Percentiles rank a stretch among this genome's conserved stretches.
Conservation (phyloP, 2,797 vertebrate genomes). For the Loris lydekkerianus region DNA sequence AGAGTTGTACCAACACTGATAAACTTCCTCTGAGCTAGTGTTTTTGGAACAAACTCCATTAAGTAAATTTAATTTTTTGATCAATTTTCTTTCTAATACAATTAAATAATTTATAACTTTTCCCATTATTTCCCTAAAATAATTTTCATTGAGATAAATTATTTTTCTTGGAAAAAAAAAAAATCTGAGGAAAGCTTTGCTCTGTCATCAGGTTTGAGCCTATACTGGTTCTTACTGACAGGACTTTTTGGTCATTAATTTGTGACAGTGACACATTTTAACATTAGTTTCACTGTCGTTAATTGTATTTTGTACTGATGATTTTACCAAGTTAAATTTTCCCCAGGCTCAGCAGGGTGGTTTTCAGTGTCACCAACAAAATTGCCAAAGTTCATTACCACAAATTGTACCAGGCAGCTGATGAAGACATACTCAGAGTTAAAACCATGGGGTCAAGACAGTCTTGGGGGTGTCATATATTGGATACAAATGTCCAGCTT, state of each 20-base stretch:
- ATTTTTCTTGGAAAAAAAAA: conserved; percentile 10
- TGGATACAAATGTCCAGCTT: neutral
- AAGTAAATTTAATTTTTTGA: conserved; percentile 78
- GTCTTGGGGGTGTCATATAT: neutral
- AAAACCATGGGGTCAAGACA: neutral
- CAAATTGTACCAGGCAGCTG: neutral
- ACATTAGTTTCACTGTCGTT: neutral
- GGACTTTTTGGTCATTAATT: neutral
- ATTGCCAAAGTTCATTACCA: neutral
- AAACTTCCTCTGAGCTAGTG: conserved; percentile 60
- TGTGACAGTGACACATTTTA: neutral
- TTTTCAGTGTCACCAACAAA: conserved; percentile 42
- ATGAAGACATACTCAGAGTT: neutral
- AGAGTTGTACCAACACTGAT: conserved; percentile 38
- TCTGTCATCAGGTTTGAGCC: neutral
- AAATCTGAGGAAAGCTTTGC: conserved; percentile 32
- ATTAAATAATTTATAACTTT: conserved; percentile 78
- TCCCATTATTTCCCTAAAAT: conserved; percentile 70
- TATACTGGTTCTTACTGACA: too few species aligned
- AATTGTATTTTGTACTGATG: neutral
- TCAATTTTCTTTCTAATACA: conserved; percentile 73
- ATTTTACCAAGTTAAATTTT: neutral
- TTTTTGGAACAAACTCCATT: conserved; percentile 74
- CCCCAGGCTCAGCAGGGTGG: neutral
- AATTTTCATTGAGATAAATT: conserved; percentile 78